Evolutionary conservation across 1,140 invertebrate genomes (phyloP), one percentile per base, ranked within the genome.

Genomic region (Asobara japonica): DNA sequence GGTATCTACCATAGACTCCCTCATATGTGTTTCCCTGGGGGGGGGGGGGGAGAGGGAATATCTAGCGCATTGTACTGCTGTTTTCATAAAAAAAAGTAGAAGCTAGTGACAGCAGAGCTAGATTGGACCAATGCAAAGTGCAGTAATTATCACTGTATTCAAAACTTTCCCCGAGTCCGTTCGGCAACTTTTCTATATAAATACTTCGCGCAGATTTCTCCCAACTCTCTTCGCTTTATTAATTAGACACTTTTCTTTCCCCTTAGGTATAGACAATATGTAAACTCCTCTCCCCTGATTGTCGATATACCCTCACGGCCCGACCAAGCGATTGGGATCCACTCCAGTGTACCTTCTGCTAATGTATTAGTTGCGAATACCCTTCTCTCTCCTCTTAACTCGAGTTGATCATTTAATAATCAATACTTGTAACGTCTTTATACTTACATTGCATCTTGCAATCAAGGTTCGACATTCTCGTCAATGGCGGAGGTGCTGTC

Each of bases 401-500:
- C 16, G n/a, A 27, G 38, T 36, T 41, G 18, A 22, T 41, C 18
- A n/a, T 22, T 62, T 67, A 18, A 67, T 20, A 13, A 36, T 16
- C 22, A 71, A 71, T 65, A 2, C 38, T 45, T 6, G 16, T 48
- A 25, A 18, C 51, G 27, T 13, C 65, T 65, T 56, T 48, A 74
- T 31, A 20, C 16, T 33, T 64, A 36, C 30, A 51, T 64, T 61
- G 31, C 45, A n/a, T 70, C 18, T 60, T 48, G 76, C 72, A 41
- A 62, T 76, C 84, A 98, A 62, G 97, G 94, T 99, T 99, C 90
- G 98, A 99, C 89, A 93, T 99, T 41, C 88, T 99, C 78, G 97
- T 99, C 29, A 99, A 99, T 88, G 98, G 98, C 18, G 98, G 98
- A 64, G 97, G 97, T n/a, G 97, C 97, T 6, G 96, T 99, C 13